Evolutionary conservation across 2,888 invertebrate species (phyloP).

Genomic region (Stenotaenia linearis): DNA sequence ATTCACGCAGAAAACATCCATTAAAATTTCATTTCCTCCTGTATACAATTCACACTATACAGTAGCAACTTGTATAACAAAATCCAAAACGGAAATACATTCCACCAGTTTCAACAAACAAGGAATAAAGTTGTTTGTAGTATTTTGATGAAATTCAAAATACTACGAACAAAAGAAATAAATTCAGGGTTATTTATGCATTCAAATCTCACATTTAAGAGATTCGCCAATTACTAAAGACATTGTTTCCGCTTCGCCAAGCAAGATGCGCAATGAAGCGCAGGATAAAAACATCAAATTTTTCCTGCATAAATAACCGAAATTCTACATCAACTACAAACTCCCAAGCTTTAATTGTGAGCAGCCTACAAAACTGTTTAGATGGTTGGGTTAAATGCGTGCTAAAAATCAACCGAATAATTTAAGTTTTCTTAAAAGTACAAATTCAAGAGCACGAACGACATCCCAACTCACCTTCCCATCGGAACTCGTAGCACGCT

Average conservation of each 20-base stretch:
- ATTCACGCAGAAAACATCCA: too few species aligned
- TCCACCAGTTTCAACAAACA: too few species aligned
- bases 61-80: too few species aligned
- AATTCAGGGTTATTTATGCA: background rate
- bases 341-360: background rate
- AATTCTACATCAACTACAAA: background rate
- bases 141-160: too few species aligned
- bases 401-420: background rate
- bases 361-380: background rate
- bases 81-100: too few species aligned
- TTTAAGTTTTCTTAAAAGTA: background rate
- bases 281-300: too few species aligned
- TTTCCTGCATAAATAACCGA: too few species aligned
- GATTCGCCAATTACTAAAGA: background rate
- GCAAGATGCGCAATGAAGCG: too few species aligned
- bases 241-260: background rate
- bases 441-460: background rate
- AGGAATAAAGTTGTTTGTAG: too few species aligned
- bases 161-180: background rate
- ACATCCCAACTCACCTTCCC: slow-evolving; percentile 17
- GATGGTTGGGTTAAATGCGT: slow-evolving; percentile 1
- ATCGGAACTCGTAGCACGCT: slow-evolving; percentile 17
- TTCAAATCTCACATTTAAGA: background rate
- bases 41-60: too few species aligned
- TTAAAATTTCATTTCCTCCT: too few species aligned